Evolutionary conservation across 2,797 vertebrate genomes (phyloP), one percentile per base, ranked within the genome.

Genomic region (Xyrichtys novacula): DNA sequence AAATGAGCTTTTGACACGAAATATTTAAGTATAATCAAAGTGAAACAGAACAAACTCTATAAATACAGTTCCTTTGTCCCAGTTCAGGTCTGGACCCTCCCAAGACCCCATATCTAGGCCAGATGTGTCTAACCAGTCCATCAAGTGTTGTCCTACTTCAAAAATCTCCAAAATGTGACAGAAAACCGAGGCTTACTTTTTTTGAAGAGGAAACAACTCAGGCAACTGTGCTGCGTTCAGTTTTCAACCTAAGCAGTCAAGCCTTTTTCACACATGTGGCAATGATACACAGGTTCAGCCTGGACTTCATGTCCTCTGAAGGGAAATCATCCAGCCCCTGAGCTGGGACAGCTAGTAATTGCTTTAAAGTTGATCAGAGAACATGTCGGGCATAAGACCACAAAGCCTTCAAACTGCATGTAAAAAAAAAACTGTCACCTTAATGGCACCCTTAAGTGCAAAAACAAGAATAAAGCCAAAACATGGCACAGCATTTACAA

Each of bases 61-160:
- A 80, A 85, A 88, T 72, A 80, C 31, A 79, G 28, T 42, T 7
- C 19, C 49, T 60, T 32, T 81, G 74, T 70, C 73, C 78, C 83
- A 81, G 20, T 73, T 76, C 53, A 68, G 63, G 52, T 53, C 53
- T 67, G 54, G 61, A 80, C 67, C 40, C 44, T 67, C 54, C 25
- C 10, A 70, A 76, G 76, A 55, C 69, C 54, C 67, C 5, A 53
- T 70, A 77, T 74, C 55, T 77, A 20, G 60, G 50, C 39, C n/a
- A 19, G 19, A 44, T 68, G 10, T 39, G n/a, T 74, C 40, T 48
- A 46, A 71, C 59, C 2, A 8, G 52, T 63, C 40, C 39, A 19
- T 58, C 31, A 43, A 49, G 72, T 23, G 32, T 19, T 65, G 73
- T 53, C 28, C 71, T 29, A 74, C 60, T 84, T 83, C 40, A 78